A percentile compares a stretch with the other conserved stretches of the same genome.
These are phyloP conservation scores for Notocelia uddmanniana DNA, from an alignment of 2,888 invertebrate genomes.

Conservation along the genomic window DNA sequence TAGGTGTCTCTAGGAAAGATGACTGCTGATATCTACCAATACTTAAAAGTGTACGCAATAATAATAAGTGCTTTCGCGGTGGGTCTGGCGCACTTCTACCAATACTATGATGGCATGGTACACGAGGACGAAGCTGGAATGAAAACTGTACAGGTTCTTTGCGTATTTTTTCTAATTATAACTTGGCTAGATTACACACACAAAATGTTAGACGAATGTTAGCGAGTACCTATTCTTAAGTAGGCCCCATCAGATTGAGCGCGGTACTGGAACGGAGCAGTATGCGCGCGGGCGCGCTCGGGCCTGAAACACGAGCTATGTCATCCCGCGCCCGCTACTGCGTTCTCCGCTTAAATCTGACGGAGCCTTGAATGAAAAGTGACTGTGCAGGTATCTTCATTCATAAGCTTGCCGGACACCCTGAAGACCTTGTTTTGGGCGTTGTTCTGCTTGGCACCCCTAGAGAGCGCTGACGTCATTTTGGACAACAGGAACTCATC, in stretches of 20 bases:
- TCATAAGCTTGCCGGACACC: conserved; percentile 85
- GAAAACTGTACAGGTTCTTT: conserved; percentile 77
- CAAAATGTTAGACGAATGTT: too few species aligned
- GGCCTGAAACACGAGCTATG: too few species aligned
- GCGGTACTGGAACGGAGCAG: too few species aligned
- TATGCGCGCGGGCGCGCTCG: too few species aligned
- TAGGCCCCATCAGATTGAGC: too few species aligned
- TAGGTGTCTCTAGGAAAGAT: conserved; percentile 89
- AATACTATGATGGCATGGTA: conserved; percentile 88
- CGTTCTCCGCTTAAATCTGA: too few species aligned
- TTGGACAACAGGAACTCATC: conserved; percentile 82
- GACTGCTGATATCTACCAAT: conserved; percentile 88
- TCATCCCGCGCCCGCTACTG: too few species aligned
- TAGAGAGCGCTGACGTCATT: conserved; percentile 88
- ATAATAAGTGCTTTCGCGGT: conserved; percentile 87
- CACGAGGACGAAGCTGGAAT: conserved; percentile 85
- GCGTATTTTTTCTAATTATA: neutral
- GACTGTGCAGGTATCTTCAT: conserved; percentile 83
- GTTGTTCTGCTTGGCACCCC: conserved; percentile 88
- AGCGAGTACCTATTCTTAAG: too few species aligned
- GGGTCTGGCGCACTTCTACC: conserved; percentile 87
- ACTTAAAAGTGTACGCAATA: conserved; percentile 86
- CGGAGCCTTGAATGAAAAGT: neutral
- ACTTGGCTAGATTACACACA: neutral
- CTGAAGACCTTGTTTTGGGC: conserved; percentile 90